These are phyloP conservation scores for Romanogobio albipinnatus DNA, from an alignment of 2,113 vertebrate genomes.

Conservation along the genomic window DNA sequence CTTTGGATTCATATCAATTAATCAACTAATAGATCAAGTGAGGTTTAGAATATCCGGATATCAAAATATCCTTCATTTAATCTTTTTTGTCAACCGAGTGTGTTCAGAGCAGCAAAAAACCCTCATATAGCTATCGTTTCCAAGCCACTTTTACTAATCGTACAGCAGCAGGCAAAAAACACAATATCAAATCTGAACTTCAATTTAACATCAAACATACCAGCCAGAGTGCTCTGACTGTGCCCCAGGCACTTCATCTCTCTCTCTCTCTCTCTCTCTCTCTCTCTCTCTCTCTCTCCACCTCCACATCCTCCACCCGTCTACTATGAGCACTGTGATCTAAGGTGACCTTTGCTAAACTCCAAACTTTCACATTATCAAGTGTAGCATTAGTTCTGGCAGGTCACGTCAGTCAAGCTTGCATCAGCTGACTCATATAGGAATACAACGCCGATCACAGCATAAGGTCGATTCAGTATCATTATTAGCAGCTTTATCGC, in stretches of 20 bases:
- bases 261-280: conserved; percentile 62
- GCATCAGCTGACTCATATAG: neutral
- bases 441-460: too few species aligned
- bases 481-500: too few species aligned
- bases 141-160: conserved; percentile 30
- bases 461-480: too few species aligned
- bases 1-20: neutral
- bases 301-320: conserved; percentile 33
- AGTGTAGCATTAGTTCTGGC: neutral
- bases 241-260: conserved; percentile 60
- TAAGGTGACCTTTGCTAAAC: conserved; percentile 23
- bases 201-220: conserved; percentile 57
- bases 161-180: conserved; percentile 46
- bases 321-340: conserved; percentile 9
- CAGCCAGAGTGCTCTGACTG: conserved; percentile 21
- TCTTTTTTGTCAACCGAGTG: neutral
- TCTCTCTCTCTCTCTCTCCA: conserved; percentile 65
- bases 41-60: neutral
- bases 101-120: neutral
- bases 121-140: conserved; percentile 35
- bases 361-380: conserved; percentile 8
- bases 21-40: neutral
- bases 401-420: too few species aligned
- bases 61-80: conserved; percentile 6
- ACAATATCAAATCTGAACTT: conserved; percentile 58